phyloP scores from a whole-genome alignment of 2,797 vertebrate genomes.

The Pyrocephalus nanus region DNA sequence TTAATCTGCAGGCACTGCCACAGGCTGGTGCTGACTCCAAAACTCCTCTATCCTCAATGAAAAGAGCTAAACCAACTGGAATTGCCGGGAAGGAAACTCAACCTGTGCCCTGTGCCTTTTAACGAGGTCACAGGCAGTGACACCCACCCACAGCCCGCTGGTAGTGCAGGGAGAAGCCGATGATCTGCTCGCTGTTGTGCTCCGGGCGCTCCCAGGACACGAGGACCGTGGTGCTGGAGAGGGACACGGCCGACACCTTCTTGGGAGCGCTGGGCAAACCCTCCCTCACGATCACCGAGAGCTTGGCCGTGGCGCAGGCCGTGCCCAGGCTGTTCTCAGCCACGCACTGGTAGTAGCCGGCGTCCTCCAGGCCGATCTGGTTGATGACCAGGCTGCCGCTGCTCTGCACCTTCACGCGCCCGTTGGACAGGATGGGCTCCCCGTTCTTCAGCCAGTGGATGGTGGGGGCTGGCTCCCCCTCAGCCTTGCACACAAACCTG shows the following conservation, averaged over 20 bases:
- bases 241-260: conserved; percentile 81
- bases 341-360: conserved; percentile 95
- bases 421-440: conserved; percentile 82
- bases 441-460: conserved; percentile 94
- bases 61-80: not conserved
- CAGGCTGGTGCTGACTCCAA: not conserved
- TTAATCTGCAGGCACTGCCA: not conserved
- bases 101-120: not conserved
- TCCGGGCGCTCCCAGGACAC: conserved; percentile 93
- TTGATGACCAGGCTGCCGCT: conserved; percentile 93
- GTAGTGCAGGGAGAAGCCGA: conserved; percentile 96
- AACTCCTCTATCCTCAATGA: not conserved
- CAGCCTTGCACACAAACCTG: conserved; percentile 92
- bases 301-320: conserved; percentile 89
- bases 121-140: not conserved
- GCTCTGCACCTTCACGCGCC: conserved; percentile 89
- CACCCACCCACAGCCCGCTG: conserved; percentile 86
- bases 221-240: conserved; percentile 88
- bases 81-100: not conserved
- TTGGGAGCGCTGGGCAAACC: conserved; percentile 92
- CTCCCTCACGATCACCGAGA: conserved; percentile 92
- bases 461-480: conserved; percentile 86
- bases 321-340: conserved; percentile 90
- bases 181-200: conserved; percentile 93
- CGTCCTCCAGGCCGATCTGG: conserved; percentile 91